phyloP scores from a whole-genome alignment of 2,113 vertebrate species.

The Rhagologus leucostigma region DNA sequence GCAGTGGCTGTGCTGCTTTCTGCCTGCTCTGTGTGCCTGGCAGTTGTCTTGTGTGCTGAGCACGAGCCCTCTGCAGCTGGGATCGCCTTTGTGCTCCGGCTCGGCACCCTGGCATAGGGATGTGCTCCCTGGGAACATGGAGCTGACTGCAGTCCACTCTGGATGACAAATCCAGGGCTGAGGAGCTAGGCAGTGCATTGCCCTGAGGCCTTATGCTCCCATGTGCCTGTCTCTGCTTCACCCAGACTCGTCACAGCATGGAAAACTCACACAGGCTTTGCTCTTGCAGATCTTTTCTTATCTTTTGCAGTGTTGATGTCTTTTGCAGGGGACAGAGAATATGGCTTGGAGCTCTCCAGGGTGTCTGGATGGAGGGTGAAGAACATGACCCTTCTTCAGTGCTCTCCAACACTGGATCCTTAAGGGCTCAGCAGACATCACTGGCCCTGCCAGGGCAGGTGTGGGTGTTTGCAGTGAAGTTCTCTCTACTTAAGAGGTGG shows the following conservation, averaged over 20 bases:
- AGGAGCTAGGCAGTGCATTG: not conserved
- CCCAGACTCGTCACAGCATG: not conserved
- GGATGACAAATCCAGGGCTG: not conserved
- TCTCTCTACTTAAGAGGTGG: not conserved
- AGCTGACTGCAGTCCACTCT: not conserved
- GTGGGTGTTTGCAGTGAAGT: not conserved
- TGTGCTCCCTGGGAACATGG: fast-evolving
- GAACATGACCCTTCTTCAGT: not conserved
- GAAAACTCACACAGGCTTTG: not conserved
- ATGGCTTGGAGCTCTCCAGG: not conserved
- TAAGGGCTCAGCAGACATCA: not conserved
- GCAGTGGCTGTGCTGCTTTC: not conserved
- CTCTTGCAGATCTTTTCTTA: not conserved
- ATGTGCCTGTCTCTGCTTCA: not conserved
- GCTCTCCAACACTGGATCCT: not conserved
- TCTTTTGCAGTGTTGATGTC: not conserved
- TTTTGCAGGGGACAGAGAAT: not conserved
- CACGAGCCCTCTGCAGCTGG: not conserved
- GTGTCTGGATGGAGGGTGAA: not conserved
- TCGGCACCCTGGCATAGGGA: fast-evolving
- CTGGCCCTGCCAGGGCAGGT: not conserved
- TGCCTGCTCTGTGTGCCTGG: not conserved
- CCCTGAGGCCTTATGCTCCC: not conserved
- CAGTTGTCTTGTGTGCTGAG: not conserved
- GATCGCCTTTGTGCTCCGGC: fast-evolving